phyloP scores from a whole-genome alignment of 1,140 invertebrate species.

The Holcopasites calliopsidis region DNA sequence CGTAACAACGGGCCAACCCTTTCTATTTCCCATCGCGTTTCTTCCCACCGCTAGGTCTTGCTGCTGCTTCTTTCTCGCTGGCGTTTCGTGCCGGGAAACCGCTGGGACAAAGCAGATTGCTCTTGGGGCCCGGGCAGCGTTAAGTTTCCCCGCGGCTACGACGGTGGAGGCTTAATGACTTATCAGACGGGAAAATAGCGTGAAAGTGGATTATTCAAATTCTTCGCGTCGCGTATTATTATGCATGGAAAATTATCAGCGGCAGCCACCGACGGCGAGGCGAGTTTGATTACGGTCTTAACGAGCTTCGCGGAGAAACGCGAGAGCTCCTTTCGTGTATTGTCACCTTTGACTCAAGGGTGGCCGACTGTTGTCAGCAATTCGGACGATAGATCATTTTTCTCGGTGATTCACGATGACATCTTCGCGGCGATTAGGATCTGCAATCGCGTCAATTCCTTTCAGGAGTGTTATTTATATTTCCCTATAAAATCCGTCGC shows the following conservation, averaged over 20 bases:
- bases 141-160: slow-evolving; percentile 32
- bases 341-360: neutral
- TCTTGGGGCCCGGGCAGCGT: neutral
- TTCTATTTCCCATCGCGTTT: neutral
- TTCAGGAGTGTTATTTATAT: too few species aligned
- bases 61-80: neutral
- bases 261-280: neutral
- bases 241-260: slow-evolving; percentile 49
- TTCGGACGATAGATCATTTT: too few species aligned
- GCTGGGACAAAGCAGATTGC: slow-evolving; percentile 33
- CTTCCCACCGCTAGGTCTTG: neutral
- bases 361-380: neutral
- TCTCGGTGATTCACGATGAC: too few species aligned
- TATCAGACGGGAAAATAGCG: slow-evolving; percentile 49
- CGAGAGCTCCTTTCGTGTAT: neutral
- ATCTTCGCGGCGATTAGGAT: too few species aligned
- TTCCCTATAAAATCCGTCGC: slow-evolving; percentile 4
- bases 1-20: neutral
- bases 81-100: neutral
- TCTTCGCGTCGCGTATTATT: slow-evolving; percentile 42
- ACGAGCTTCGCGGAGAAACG: slow-evolving; percentile 3
- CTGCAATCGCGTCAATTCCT: too few species aligned
- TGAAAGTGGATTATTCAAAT: slow-evolving; percentile 50
- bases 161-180: slow-evolving; percentile 32
- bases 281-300: slow-evolving; percentile 26